Conservation (phyloP, 2,888 invertebrate species). For the Oscheius sp. region DNA sequence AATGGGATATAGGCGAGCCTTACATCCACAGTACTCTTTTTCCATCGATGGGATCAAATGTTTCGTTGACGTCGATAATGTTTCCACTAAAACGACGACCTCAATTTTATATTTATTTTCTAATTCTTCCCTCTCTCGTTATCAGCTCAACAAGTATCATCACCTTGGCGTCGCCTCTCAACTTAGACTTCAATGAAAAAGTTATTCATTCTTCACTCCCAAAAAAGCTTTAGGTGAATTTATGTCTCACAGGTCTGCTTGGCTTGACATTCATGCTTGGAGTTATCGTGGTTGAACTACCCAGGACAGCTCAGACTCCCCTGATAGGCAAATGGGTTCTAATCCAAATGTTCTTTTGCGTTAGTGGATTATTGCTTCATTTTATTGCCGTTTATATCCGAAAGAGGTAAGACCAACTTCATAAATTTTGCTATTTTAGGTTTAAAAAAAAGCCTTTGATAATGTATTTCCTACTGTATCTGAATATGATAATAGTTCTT, state of each 20-base stretch:
- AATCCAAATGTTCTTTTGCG: conserved; percentile 7
- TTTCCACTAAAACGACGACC: not conserved
- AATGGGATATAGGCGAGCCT: not conserved
- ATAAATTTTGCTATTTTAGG: not conserved
- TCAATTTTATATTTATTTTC: not conserved
- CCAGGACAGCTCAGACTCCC: not conserved
- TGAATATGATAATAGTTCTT: too few relatives aligned
- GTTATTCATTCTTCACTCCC: not conserved
- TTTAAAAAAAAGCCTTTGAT: too few relatives aligned
- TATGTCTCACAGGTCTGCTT: not conserved
- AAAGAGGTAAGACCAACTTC: too few relatives aligned
- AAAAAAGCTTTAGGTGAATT: not conserved
- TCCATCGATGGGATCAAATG: not conserved
- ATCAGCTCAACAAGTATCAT: not conserved
- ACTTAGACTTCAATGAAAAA: not conserved
- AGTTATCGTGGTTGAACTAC: conserved; percentile 8
- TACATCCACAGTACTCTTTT: not conserved
- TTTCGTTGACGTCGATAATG: not conserved
- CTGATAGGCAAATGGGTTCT: conserved; percentile 14
- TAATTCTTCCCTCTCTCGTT: not conserved
- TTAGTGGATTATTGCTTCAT: not conserved
- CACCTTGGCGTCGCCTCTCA: not conserved
- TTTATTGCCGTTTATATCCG: not conserved
- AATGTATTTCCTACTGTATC: too few relatives aligned
- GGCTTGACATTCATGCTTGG: conserved; percentile 8